Evolutionary conservation across 2,797 vertebrate genomes (phyloP).

Genomic region (Coccyzus lansbergi): DNA sequence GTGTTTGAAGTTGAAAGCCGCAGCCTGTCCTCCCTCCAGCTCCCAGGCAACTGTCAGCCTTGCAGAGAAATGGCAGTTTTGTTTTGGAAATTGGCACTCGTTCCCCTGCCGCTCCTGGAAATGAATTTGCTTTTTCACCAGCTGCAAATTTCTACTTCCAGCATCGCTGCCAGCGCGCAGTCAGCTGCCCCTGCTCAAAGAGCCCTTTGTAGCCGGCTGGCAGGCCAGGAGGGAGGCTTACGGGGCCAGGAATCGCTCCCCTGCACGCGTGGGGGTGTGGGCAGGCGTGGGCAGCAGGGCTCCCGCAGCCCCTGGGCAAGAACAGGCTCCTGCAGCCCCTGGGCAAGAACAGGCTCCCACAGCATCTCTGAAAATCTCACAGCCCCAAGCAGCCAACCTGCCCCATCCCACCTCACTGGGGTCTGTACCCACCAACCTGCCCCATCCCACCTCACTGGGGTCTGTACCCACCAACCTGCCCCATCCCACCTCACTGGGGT

Average conservation of each 20-base stretch:
- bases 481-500: too few relatives aligned
- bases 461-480: too few relatives aligned
- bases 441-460: too few relatives aligned
- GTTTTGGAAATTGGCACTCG: slow-evolving; percentile 80
- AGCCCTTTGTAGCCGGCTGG: slow-evolving; percentile 75
- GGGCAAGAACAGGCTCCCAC: not conserved
- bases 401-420: fast-evolving
- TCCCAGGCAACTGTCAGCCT: slow-evolving; percentile 75
- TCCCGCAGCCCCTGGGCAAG: not conserved
- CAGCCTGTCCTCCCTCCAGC: slow-evolving; percentile 67
- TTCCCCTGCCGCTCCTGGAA: slow-evolving; percentile 75
- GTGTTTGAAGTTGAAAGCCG: slow-evolving; percentile 48
- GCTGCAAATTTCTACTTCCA: slow-evolving; percentile 79
- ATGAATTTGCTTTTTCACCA: slow-evolving; percentile 73
- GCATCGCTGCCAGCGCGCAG: slow-evolving; percentile 68
- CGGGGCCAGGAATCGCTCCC: slow-evolving; percentile 44
- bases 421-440: too few relatives aligned
- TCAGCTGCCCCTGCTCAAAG: slow-evolving; percentile 83
- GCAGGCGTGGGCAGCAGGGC: slow-evolving; percentile 32
- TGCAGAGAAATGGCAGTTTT: slow-evolving; percentile 78
- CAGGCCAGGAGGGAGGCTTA: slow-evolving; percentile 37
- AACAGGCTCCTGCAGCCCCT: not conserved
- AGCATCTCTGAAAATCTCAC: not conserved
- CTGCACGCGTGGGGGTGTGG: not conserved
- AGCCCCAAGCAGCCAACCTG: fast-evolving